Base-by-base conservation (phyloP, 2,113 vertebrate species). In the Onychostoma macrolepis region DNA sequence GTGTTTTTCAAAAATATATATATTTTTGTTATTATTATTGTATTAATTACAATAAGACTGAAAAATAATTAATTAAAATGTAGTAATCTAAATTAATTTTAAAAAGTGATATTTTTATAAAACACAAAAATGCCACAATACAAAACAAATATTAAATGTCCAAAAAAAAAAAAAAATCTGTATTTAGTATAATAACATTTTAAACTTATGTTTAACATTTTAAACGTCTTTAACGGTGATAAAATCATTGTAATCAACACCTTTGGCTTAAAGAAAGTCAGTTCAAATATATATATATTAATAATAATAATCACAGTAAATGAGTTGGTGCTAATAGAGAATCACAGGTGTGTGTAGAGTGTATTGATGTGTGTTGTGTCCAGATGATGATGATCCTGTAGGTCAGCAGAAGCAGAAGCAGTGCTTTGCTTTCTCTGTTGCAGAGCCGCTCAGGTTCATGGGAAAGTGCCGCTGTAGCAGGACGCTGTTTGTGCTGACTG, bases 401-500 rank as follows among this genome's bases (percentile, higher is more conserved):
- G 28, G 30, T 79, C 77, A 36, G 28, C 77, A 79, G 50, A 79
- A 78, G 53, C 75, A 21, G 15, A n/a, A n/a, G n/a, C n/a, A n/a
- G n/a, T 79, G 48, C 28, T 48, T 76, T 28, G 41, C 79, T 48
- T 28, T 74, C 85, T 71, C 81, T 79, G 56, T 24, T 28, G 53
- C 24, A 6, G 56, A 50, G 91, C 91, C 92, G 94, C 92, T 92
- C 93, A 92, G 94, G 93, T 94, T 95, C 92, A 93, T 82, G 89
- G 90, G 91, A 94, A 95, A 94, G 89, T 94, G 95, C 94, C 93
- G 92, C 92, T 90, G 91, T 94, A 94, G 95, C 94, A 96, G 92
- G 92, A 94, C 92, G 88, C 91, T 93, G 92, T 94, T 95, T 95
- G 92, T 95, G 95, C 95, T 95, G 95, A 95, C 94, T 94, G 89